Conservation (phyloP, 2,113 vertebrate genomes). For the Bos javanicus region DNA sequence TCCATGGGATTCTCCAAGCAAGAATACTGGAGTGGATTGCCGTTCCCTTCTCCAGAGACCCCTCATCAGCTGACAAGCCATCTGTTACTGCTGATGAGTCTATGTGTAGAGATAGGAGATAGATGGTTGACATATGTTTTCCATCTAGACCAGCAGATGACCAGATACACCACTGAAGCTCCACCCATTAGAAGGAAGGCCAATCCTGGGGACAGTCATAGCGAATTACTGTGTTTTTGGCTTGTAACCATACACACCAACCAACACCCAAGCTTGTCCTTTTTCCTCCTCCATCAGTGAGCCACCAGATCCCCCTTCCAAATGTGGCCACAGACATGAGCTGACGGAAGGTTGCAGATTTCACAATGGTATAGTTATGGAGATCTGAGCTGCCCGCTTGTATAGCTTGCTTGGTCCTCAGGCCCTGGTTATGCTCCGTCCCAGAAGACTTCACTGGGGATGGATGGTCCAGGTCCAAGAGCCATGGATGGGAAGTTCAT, state of each 20-base stretch:
- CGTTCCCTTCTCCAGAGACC: not conserved
- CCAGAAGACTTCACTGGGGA: rapidly evolving
- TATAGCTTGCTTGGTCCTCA: not conserved
- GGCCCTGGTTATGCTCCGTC: not conserved
- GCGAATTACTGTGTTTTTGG: not conserved
- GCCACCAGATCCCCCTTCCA: not conserved
- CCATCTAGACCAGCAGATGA: not conserved
- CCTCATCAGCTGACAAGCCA: not conserved
- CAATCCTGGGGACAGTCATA: too few relatives aligned
- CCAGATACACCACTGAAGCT: not conserved
- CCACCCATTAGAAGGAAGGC: not conserved
- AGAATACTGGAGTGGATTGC: not conserved
- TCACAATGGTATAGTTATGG: rapidly evolving
- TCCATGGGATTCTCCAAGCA: not conserved
- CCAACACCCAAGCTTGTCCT: not conserved
- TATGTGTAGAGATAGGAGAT: not conserved
- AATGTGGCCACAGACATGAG: not conserved
- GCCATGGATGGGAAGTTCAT: not conserved
- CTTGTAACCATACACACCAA: too few relatives aligned
- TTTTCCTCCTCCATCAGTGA: not conserved
- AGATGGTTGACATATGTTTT: not conserved
- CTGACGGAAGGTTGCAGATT: not conserved
- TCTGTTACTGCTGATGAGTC: not conserved
- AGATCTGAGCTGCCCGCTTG: not conserved
- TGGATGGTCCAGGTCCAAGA: not conserved